phyloP scores from a whole-genome alignment of 2,888 invertebrate genomes.

The Rhagonycha fulva region DNA sequence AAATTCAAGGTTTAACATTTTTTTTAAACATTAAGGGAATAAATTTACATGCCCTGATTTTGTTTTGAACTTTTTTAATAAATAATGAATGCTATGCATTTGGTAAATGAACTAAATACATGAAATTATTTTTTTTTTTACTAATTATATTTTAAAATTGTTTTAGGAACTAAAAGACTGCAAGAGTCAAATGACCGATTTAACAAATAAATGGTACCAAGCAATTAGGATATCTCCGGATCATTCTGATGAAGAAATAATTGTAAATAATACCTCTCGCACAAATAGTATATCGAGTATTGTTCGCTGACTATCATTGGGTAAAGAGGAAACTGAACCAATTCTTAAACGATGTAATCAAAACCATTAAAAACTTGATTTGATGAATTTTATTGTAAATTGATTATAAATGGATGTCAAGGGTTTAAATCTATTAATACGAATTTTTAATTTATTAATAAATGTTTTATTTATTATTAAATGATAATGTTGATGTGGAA shows the following conservation, averaged over 20 bases:
- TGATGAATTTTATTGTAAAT: not conserved
- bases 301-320: constrained; percentile 49
- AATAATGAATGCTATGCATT: not conserved
- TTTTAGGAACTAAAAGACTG: constrained; percentile 92
- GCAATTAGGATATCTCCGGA: constrained; percentile 89
- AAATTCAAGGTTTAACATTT: no score
- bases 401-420: not conserved
- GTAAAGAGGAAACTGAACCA: constrained; percentile 19
- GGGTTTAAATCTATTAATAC: not conserved
- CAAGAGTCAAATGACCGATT: constrained; percentile 93
- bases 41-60: not conserved
- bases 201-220: constrained; percentile 97
- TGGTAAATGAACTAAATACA: not conserved
- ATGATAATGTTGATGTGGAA: not conserved
- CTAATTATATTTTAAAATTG: constrained; percentile 5
- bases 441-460: not conserved
- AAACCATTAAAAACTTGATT: not conserved
- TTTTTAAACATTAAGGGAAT: not conserved
- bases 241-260: constrained; percentile 78
- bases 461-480: not conserved
- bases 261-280: constrained; percentile 46
- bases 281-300: constrained; percentile 56
- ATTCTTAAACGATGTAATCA: constrained; percentile 12
- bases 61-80: not conserved
- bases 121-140: not conserved